phyloP scores from a whole-genome alignment of 2,797 vertebrate species.

The Pseudopleuronectes americanus region DNA sequence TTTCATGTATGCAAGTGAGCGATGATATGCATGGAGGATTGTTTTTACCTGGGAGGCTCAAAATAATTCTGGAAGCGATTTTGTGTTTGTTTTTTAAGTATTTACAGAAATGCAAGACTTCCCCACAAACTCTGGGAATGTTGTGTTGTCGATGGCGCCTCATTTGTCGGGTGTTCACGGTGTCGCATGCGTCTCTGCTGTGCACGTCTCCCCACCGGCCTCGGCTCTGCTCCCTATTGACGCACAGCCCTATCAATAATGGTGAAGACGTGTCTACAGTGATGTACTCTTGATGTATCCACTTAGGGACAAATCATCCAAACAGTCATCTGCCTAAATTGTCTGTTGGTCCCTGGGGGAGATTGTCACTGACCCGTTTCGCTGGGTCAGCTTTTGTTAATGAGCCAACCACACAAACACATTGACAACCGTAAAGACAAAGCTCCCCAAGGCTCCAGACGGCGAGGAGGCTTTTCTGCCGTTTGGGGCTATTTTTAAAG shows the following conservation, averaged over 20 bases:
- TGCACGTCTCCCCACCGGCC: conserved; percentile 19
- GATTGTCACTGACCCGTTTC: conserved; percentile 67
- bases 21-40: conserved; percentile 81
- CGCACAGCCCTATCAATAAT: conserved; percentile 67
- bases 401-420: conserved; percentile 67
- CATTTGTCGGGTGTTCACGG: conserved; percentile 26
- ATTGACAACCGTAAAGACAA: conserved; percentile 47
- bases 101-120: conserved; percentile 76
- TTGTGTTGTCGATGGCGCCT: conserved; percentile 37
- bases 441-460: conserved; percentile 35
- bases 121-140: conserved; percentile 45
- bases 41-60: conserved; percentile 80
- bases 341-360: conserved; percentile 67
- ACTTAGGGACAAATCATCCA: conserved; percentile 78
- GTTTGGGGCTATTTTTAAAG: conserved; percentile 40
- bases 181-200: conserved; percentile 7
- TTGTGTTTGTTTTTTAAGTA: conserved; percentile 75
- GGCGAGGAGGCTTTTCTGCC: conserved; percentile 40
- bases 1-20: conserved; percentile 82
- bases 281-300: conserved; percentile 73
- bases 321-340: conserved; percentile 76
- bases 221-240: conserved; percentile 56
- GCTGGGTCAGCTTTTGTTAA: conserved; percentile 76
- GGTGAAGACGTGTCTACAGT: conserved; percentile 50
- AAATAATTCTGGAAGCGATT: conserved; percentile 78